Evolutionary conservation across 2,797 vertebrate genomes (phyloP).

Genomic region (Glyptemys insculpta): DNA sequence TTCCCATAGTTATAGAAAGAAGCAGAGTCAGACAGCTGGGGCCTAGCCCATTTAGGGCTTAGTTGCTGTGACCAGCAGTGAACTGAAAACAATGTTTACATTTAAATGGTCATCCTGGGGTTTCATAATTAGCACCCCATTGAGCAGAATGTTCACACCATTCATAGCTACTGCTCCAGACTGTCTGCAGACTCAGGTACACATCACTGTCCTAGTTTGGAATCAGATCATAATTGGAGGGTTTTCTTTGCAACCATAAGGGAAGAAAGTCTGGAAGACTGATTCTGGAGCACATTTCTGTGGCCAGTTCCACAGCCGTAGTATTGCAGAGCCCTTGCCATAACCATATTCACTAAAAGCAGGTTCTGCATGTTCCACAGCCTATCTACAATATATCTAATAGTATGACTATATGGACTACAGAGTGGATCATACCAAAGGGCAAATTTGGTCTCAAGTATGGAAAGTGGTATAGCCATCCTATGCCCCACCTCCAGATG

Average conservation of each 20-base stretch:
- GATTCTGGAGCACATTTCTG: neutral
- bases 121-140: neutral
- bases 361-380: neutral
- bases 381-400: neutral
- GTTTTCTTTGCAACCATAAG: neutral
- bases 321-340: neutral
- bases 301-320: no score
- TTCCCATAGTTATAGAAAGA: neutral
- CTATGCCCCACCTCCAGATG: neutral
- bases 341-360: neutral
- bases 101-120: neutral
- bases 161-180: neutral
- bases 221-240: neutral
- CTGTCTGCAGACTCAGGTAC: neutral
- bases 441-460: neutral
- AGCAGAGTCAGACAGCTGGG: neutral
- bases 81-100: neutral
- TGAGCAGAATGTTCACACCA: no score
- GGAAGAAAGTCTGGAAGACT: no score
- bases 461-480: fast-evolving
- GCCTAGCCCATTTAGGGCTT: neutral
- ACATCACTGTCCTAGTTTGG: neutral
- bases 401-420: neutral
- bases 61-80: neutral
- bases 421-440: neutral